phyloP scores from a whole-genome alignment of 2,888 invertebrate genomes.

The Diadromus collaris region DNA sequence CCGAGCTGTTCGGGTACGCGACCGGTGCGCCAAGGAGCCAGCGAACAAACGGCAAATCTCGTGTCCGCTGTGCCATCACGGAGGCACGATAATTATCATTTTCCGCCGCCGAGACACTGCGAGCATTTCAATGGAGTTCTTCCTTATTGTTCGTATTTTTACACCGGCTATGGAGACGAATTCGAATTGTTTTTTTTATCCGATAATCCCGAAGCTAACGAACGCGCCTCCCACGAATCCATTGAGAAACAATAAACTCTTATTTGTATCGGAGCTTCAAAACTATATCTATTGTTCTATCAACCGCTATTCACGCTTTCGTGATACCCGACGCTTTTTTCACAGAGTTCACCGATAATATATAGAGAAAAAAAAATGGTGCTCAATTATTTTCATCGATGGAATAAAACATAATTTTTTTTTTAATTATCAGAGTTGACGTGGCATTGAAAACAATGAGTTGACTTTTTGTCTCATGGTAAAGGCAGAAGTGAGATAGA shows the following conservation, averaged over 20 bases:
- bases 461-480: background rate
- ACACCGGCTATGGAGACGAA: no score
- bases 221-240: no score
- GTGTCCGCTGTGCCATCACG: no score
- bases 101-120: no score
- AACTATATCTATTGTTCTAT: slow-evolving; percentile 1
- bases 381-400: background rate
- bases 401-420: background rate
- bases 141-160: no score
- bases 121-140: no score
- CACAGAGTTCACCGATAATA: background rate
- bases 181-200: no score
- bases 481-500: background rate
- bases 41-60: no score
- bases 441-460: background rate
- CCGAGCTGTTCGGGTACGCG: slow-evolving; percentile 55
- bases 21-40: no score
- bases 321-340: background rate
- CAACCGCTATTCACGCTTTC: background rate
- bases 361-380: background rate
- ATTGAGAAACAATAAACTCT: no score
- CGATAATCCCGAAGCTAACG: background rate
- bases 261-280: background rate
- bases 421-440: background rate
- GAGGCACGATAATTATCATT: no score